These are phyloP conservation scores for Rhynchotus rufescens DNA, from an alignment of 2,797 vertebrate genomes.

Conservation along the genomic window DNA sequence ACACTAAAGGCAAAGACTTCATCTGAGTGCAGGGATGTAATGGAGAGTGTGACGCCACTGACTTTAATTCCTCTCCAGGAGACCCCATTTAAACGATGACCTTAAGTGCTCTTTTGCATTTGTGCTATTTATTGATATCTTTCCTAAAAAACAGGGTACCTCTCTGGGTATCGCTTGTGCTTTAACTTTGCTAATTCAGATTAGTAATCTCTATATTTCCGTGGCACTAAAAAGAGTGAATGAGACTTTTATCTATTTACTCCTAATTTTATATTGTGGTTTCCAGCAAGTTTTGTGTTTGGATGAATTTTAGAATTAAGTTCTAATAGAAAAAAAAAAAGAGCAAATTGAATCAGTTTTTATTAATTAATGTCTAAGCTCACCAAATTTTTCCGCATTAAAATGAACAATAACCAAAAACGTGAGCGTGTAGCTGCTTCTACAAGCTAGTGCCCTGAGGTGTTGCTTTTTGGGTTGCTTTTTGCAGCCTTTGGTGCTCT, in stretches of 20 bases:
- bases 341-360: neutral
- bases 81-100: too few relatives aligned
- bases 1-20: neutral
- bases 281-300: neutral
- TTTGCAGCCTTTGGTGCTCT: neutral
- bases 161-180: fast-evolving
- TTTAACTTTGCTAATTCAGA: neutral
- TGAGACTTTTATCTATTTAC: neutral
- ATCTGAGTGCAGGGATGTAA: neutral
- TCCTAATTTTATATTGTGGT: neutral
- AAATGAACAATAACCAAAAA: neutral
- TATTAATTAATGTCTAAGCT: neutral
- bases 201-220: neutral
- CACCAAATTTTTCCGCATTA: neutral
- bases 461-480: neutral
- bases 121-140: too few relatives aligned
- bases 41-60: neutral
- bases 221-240: neutral
- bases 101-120: too few relatives aligned
- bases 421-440: fast-evolving
- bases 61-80: fast-evolving
- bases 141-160: neutral
- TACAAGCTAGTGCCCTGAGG: neutral
- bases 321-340: neutral
- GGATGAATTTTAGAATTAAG: neutral